Evolutionary conservation across 2,888 invertebrate genomes (phyloP).

Genomic region (Drosophila paracracens): DNA sequence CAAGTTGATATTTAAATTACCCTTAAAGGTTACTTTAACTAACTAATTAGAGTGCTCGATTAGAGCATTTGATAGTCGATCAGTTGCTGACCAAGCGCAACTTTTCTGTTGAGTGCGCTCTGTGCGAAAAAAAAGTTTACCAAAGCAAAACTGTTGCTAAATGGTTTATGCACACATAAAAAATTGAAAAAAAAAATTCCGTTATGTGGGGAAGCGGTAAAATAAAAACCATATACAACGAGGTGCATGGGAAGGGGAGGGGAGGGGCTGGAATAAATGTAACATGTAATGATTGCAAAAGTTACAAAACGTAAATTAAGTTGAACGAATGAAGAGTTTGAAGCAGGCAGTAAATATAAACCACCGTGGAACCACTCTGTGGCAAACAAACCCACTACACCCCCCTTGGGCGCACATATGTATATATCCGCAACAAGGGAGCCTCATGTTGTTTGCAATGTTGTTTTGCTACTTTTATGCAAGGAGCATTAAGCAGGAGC

Average conservation of each 20-base stretch:
- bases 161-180: constrained; percentile 75
- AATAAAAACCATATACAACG: constrained; percentile 18
- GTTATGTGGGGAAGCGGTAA: constrained; percentile 3
- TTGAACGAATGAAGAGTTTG: constrained; percentile 77
- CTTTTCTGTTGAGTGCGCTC: constrained; percentile 2
- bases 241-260: background rate
- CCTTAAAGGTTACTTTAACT: background rate
- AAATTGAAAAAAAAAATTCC: constrained; percentile 38
- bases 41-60: background rate
- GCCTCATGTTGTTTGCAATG: constrained; percentile 64
- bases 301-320: constrained; percentile 80
- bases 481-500: constrained; percentile 15
- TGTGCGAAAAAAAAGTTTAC: constrained; percentile 55
- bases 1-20: background rate
- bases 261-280: constrained; percentile 61
- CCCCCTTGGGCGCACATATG: background rate
- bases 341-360: constrained; percentile 46
- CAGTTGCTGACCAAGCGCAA: background rate
- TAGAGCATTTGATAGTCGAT: constrained; percentile 34
- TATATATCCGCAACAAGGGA: constrained; percentile 11
- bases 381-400: constrained; percentile 1
- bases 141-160: constrained; percentile 73
- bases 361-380: constrained; percentile 14
- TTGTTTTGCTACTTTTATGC: constrained; percentile 75
- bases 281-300: constrained; percentile 79